Conservation (phyloP, 2,888 invertebrate species). For the Macrophya alboannulata region DNA sequence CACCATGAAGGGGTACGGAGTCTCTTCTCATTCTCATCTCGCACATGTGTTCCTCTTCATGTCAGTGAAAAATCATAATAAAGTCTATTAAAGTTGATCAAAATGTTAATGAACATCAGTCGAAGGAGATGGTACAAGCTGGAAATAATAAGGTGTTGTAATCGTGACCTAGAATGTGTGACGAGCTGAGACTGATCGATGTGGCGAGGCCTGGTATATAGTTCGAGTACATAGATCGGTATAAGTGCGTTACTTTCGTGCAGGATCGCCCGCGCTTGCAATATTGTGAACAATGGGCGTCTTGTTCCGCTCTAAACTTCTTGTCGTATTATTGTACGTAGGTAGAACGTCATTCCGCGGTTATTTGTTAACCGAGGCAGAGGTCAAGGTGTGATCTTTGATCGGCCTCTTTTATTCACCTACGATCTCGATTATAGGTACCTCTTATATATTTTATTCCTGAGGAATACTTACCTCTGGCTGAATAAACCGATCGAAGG, state of each 20-base stretch:
- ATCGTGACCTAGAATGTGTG: slow-evolving; percentile 52
- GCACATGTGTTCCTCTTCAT: not conserved
- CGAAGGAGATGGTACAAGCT: slow-evolving; percentile 32
- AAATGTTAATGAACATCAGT: not conserved
- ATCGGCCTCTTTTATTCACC: slow-evolving; percentile 47
- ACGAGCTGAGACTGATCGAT: slow-evolving; percentile 34
- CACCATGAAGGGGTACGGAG: not conserved
- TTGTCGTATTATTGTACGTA: slow-evolving; percentile 28
- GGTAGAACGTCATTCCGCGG: slow-evolving; percentile 28
- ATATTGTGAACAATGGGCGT: slow-evolving; percentile 46
- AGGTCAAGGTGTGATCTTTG: slow-evolving; percentile 53
- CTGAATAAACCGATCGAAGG: slow-evolving; percentile 30
- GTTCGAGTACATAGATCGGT: not conserved
- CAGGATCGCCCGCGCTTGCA: slow-evolving; percentile 18
- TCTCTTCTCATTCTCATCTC: too few species aligned
- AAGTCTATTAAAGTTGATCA: not conserved
- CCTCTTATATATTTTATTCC: not conserved
- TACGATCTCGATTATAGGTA: slow-evolving; percentile 33
- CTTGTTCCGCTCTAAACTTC: slow-evolving; percentile 40
- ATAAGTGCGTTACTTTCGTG: not conserved
- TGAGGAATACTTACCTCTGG: not conserved
- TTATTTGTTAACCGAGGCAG: slow-evolving; percentile 34
- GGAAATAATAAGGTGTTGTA: slow-evolving; percentile 45
- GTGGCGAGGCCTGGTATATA: not conserved
- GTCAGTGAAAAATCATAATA: not conserved